Percentiles rank a stretch among this genome's conserved stretches.
Evolutionary conservation across 2,888 invertebrate genomes (phyloP).

Genomic region (Himalopsyche japonica): DNA sequence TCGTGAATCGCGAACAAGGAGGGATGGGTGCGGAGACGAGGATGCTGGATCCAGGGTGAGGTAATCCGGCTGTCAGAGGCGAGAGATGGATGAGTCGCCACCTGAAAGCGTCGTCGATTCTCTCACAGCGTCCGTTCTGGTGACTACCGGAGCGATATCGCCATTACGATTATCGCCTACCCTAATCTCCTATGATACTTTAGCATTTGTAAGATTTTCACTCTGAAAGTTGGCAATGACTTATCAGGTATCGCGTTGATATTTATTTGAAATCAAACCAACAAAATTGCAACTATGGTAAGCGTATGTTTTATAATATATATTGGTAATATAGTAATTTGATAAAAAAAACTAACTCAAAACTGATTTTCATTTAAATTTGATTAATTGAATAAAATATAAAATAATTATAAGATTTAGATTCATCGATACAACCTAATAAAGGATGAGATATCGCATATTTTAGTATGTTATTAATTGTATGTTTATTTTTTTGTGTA

Average conservation of each 20-base stretch:
- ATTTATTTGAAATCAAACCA: no score
- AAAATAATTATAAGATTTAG: no score
- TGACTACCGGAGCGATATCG: not conserved
- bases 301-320: no score
- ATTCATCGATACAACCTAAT: no score
- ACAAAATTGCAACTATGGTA: no score
- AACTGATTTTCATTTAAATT: no score
- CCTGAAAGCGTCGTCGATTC: conserved; percentile 37
- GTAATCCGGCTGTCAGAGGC: conserved; percentile 40
- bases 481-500: no score
- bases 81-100: conserved; percentile 40
- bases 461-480: no score
- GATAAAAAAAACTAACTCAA: no score
- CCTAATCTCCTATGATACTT: not conserved
- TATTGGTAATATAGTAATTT: no score
- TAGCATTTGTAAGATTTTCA: not conserved
- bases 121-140: conserved; percentile 26
- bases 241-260: not conserved
- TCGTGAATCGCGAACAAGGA: not conserved
- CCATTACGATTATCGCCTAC: not conserved
- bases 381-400: no score
- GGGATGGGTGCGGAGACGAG: not conserved
- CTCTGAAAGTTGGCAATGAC: not conserved
- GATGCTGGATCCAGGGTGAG: not conserved
- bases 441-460: no score